Percentiles rank a stretch among this genome's conserved stretches.
phyloP scores from a whole-genome alignment of 2,888 invertebrate species.

The Spodoptera littoralis region DNA sequence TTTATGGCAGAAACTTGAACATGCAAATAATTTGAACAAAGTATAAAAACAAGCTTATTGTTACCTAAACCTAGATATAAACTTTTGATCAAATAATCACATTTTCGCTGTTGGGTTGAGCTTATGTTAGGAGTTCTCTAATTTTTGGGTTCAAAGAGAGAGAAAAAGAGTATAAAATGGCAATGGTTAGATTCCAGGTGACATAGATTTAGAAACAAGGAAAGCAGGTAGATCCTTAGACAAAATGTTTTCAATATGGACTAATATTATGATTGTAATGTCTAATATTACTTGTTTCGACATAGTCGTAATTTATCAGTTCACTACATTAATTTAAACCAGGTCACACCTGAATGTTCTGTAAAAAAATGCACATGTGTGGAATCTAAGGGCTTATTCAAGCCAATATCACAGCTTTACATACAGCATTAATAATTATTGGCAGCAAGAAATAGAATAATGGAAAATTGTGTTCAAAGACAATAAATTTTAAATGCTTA shows the following conservation, averaged over 20 bases:
- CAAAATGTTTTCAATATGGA: conserved; percentile 5
- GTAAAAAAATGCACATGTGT: conserved; percentile 43
- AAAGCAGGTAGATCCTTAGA: conserved; percentile 6
- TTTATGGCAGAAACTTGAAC: conserved; percentile 9
- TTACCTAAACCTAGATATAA: conserved; percentile 38
- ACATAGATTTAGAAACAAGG: conserved; percentile 9
- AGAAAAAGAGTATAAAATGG: conserved; percentile 1
- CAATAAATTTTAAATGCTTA: conserved; percentile 21
- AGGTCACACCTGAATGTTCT: not conserved
- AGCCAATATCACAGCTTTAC: conserved; percentile 52
- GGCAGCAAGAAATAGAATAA: conserved; percentile 28
- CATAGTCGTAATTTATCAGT: conserved; percentile 15
- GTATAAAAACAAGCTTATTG: conserved; percentile 30
- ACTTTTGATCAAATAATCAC: conserved; percentile 40
- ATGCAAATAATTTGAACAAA: conserved; percentile 16
- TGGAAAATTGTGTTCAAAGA: conserved; percentile 29
- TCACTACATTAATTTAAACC: conserved; percentile 1
- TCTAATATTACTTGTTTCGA: not conserved
- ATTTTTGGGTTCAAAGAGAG: not conserved
- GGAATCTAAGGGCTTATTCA: conserved; percentile 40
- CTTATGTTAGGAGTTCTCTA: conserved; percentile 15
- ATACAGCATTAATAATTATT: conserved; percentile 25
- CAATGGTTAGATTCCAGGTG: not conserved
- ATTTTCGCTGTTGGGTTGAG: conserved; percentile 25
- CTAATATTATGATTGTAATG: not conserved